Evolutionary conservation across 2,113 vertebrate genomes (phyloP), one percentile per base, ranked within the genome.

Genomic region (Percopsis transmontana): DNA sequence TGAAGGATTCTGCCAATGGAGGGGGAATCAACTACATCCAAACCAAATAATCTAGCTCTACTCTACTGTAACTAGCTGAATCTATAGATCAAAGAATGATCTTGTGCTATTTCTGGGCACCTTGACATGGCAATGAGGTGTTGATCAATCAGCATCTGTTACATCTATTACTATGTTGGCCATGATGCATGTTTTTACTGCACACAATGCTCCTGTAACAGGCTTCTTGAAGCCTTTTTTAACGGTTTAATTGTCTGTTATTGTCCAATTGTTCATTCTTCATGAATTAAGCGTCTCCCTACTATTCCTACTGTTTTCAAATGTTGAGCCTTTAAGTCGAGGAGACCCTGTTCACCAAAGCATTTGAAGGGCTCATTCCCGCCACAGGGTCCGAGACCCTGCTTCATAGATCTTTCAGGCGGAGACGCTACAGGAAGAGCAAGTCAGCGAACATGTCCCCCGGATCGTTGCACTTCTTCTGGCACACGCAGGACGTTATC

Each of bases 401-500:
- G 41, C 47, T 4, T 57, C 21, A 16, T 52, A 10, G 11, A 5
- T 2, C 44, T 12, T 24, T 18, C 12, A n/a, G 15, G 15, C 51
- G 2, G 24, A 14, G 67, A 54, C 40, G 18, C 85, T 91, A 96
- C 27, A 97, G 88, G 55, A 97, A 79, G 66, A 80, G 89, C 44
- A 99, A 93, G 44, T 97, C 94, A 20, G 96, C 93, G 87, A 99
- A 99, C 80, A 94, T 82, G 76, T 98, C 94, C 27, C 88, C 93
- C 0, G 95, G 93, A 60, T 94, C 87, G 44, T 54, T 91, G 76
- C 97, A 99, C 18, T 85, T 91, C 88, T 86, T 94, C 77, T 97
- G 94, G 68, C 97, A 99, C 55, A 96, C 93, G 1, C 97, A 99
- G 0, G 97, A 98, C 0, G 87, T 96, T 74, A 98, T 93, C 97